These are phyloP conservation scores for roundworm (Caenorhabditis elegans) DNA, from an alignment of 1,140 invertebrate species.

Conservation along the genomic window DNA sequence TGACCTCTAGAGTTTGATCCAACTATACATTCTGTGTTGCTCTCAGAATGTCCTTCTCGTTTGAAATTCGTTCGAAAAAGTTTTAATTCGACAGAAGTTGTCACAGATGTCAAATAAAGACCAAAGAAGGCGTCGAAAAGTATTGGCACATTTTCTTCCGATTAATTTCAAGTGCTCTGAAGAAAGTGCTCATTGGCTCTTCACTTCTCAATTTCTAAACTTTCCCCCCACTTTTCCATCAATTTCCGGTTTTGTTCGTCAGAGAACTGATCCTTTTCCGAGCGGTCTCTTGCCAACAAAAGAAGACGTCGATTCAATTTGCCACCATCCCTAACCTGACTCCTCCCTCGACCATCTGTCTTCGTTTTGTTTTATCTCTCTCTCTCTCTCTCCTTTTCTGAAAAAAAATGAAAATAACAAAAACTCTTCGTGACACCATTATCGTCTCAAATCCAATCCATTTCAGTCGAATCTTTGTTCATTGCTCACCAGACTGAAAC, in stretches of 20 bases:
- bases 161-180: conserved; percentile 1
- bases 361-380: not conserved
- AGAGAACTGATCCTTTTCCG: not conserved
- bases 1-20: too few relatives aligned
- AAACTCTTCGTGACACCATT: too few relatives aligned
- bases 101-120: conserved; percentile 23
- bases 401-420: too few relatives aligned
- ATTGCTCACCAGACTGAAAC: conserved; percentile 25
- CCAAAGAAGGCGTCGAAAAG: not conserved
- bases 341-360: not conserved
- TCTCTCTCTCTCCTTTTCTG: too few relatives aligned
- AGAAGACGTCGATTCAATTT: conserved; percentile 12
- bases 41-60: too few relatives aligned
- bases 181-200: conserved; percentile 7
- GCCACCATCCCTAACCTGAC: not conserved
- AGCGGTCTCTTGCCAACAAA: not conserved
- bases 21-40: too few relatives aligned
- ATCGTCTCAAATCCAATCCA: too few relatives aligned
- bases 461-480: not conserved
- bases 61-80: not conserved
- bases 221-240: not conserved
- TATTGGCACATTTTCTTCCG: conserved; percentile 26
- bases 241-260: conserved; percentile 24
- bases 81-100: not conserved
- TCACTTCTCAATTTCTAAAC: not conserved